phyloP scores from a whole-genome alignment of 2,113 vertebrate genomes.

The Grammomys surdaster region DNA sequence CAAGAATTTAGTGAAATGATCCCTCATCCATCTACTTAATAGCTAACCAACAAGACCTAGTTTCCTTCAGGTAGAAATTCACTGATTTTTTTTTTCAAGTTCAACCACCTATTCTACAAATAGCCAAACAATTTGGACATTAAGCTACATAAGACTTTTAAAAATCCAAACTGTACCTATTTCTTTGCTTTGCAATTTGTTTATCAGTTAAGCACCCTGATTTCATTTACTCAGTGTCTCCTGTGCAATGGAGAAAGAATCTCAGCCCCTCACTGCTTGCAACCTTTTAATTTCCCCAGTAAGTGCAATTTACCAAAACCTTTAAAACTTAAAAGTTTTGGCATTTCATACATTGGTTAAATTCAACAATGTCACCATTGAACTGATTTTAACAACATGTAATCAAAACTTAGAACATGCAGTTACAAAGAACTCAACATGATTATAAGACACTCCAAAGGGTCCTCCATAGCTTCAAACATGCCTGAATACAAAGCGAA shows the following conservation, averaged over 20 bases:
- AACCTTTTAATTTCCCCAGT: not conserved
- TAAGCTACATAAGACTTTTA: not conserved
- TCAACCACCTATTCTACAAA: not conserved
- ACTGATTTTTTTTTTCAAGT: not conserved
- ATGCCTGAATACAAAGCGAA: constrained; percentile 2
- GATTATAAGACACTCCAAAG: not conserved
- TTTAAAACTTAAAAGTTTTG: not conserved
- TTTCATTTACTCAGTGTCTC: not conserved
- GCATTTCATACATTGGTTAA: not conserved
- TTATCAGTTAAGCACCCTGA: not conserved
- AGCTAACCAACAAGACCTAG: not conserved
- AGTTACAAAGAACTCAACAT: not conserved
- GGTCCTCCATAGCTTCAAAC: constrained; percentile 13
- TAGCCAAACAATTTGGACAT: not conserved
- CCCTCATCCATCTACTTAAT: not conserved
- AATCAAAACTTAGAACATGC: not conserved
- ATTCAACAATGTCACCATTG: not conserved
- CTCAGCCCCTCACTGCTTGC: not conserved
- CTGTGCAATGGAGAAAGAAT: not conserved
- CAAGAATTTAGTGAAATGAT: not conserved
- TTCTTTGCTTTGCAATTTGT: not conserved
- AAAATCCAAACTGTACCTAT: not conserved
- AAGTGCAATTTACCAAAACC: not conserved
- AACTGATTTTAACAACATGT: constrained; percentile 26
- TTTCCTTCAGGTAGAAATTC: constrained; percentile 14